Evolutionary conservation across 2,797 vertebrate species (phyloP).

Genomic region (Arnoldichthys spilopterus): DNA sequence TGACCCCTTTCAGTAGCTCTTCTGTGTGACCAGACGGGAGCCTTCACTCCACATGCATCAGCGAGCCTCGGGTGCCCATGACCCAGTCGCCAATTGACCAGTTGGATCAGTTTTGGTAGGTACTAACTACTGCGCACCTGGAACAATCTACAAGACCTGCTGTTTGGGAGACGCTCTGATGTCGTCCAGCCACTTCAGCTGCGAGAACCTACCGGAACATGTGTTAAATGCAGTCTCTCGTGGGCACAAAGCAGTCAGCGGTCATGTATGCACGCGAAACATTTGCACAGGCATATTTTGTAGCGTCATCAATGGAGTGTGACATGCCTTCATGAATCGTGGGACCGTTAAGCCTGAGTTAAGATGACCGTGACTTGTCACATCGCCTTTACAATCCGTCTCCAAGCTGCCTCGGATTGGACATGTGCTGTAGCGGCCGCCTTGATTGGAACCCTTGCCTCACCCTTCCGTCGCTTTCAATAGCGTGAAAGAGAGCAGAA

Average conservation of each 20-base stretch:
- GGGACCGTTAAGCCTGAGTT: neutral
- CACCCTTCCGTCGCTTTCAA: neutral
- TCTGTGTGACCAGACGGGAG: no score
- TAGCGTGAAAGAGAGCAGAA: constrained; percentile 1
- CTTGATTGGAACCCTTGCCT: neutral
- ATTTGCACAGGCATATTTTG: neutral
- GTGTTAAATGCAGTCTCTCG: neutral
- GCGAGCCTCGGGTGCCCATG: no score
- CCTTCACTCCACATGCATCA: no score
- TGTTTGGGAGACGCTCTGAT: no score
- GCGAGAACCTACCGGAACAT: no score
- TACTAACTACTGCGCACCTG: no score
- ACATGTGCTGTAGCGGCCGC: neutral
- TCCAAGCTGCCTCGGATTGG: neutral
- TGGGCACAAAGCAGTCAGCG: neutral
- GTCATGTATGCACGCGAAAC: no score
- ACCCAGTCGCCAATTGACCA: no score
- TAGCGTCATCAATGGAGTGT: neutral
- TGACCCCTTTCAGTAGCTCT: no score
- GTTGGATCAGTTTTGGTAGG: no score
- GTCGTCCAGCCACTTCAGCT: no score
- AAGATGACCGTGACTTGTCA: neutral
- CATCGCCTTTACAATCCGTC: neutral
- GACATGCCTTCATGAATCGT: neutral
- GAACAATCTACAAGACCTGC: no score